A percentile compares a stretch with the other conserved stretches of the same genome.
These are phyloP conservation scores for Phaetusa simplex DNA, from an alignment of 2,113 vertebrate species.

Conservation along the genomic window DNA sequence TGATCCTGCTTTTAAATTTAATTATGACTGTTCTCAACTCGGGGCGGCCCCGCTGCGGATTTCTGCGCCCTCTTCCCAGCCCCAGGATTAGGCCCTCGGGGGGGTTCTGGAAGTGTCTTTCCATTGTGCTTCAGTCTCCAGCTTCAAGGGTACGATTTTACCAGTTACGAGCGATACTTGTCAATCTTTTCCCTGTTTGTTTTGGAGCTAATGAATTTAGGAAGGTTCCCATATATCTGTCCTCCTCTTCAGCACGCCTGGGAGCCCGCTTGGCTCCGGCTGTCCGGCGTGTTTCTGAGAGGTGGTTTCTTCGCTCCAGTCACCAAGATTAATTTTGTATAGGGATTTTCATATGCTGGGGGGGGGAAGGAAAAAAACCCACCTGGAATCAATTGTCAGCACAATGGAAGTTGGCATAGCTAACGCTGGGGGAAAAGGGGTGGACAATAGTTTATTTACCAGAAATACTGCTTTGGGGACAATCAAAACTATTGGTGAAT, in stretches of 20 bases:
- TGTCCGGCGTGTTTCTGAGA: not conserved
- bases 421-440: constrained; percentile 6
- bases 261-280: not conserved
- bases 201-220: not conserved
- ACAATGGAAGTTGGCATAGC: constrained; percentile 54
- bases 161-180: not conserved
- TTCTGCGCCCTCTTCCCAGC: not conserved
- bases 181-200: not conserved
- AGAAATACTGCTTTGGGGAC: constrained; percentile 41
- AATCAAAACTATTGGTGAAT: not conserved
- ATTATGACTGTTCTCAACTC: not conserved
- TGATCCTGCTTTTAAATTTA: not conserved
- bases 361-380: not conserved
- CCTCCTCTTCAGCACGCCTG: not conserved
- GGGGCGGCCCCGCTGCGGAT: not conserved
- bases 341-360: constrained; percentile 11
- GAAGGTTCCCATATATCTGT: constrained; percentile 21
- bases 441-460: constrained; percentile 49
- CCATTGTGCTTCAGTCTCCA: not conserved
- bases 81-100: not conserved
- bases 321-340: constrained; percentile 10
- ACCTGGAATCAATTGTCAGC: constrained; percentile 52
- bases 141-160: not conserved
- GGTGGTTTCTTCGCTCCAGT: not conserved
- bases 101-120: not conserved